Conservation (phyloP, 2,797 vertebrate genomes). For the Apodemus agrarius region DNA sequence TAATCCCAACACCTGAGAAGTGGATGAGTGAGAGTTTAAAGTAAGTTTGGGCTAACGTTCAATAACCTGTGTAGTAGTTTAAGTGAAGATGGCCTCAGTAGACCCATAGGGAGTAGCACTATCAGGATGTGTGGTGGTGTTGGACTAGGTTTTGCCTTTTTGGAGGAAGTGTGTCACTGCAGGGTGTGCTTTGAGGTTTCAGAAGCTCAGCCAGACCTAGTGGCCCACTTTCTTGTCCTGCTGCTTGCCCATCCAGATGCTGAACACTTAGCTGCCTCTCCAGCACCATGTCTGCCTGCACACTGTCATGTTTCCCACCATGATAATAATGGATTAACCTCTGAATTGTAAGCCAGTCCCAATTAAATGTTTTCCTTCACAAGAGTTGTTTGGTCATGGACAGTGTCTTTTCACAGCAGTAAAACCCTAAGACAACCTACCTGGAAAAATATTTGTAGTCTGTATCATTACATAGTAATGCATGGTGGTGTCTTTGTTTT, state of each 20-base stretch:
- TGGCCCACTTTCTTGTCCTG: not conserved
- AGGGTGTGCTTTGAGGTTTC: not conserved
- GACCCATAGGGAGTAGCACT: not conserved
- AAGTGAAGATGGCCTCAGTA: not conserved
- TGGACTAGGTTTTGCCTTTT: not conserved
- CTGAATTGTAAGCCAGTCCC: not conserved
- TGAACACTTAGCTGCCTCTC: not conserved
- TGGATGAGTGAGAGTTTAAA: not conserved
- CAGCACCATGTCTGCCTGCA: not conserved
- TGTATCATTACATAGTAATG: not conserved
- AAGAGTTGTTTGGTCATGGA: not conserved
- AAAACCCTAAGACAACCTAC: not conserved
- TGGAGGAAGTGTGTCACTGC: not conserved
- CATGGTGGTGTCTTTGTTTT: not conserved
- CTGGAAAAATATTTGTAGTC: conserved; percentile 1
- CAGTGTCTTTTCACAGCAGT: not conserved
- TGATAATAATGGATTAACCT: not conserved
- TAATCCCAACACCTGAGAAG: not conserved
- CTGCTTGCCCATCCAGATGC: not conserved
- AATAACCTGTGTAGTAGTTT: not conserved
- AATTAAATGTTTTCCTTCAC: not conserved
- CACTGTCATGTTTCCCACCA: not conserved
- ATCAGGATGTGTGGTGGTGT: not conserved
- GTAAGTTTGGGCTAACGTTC: not conserved
- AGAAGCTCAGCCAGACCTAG: not conserved